phyloP scores from a whole-genome alignment of 2,797 vertebrate genomes.

The Clarias laeviceps region DNA sequence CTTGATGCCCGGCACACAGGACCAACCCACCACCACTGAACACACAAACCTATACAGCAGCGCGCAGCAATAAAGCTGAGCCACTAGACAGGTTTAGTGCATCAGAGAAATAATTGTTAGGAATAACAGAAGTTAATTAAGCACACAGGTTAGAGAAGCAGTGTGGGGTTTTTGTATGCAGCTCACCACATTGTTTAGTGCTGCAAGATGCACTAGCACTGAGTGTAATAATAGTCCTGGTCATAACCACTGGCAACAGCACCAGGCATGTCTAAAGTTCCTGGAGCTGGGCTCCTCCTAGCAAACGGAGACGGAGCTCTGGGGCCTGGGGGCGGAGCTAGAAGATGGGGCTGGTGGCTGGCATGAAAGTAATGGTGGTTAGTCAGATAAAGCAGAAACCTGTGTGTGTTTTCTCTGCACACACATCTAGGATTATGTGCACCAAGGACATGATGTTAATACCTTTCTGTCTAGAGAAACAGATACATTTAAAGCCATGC shows the following conservation, averaged over 20 bases:
- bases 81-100: slow-evolving; percentile 31
- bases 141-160: slow-evolving; percentile 63
- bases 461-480: slow-evolving; percentile 48
- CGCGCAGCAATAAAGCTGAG: not conserved
- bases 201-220: slow-evolving; percentile 63
- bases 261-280: slow-evolving; percentile 69
- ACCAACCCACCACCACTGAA: slow-evolving; percentile 51
- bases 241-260: slow-evolving; percentile 68
- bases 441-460: slow-evolving; percentile 41
- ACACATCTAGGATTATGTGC: slow-evolving; percentile 61
- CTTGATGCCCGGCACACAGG: slow-evolving; percentile 30
- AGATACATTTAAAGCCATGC: slow-evolving; percentile 72
- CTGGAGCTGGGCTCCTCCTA: slow-evolving; percentile 65
- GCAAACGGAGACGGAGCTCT: slow-evolving; percentile 68
- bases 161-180: slow-evolving; percentile 54
- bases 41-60: slow-evolving; percentile 38
- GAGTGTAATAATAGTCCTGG: slow-evolving; percentile 66
- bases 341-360: slow-evolving; percentile 57
- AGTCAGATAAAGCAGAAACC: slow-evolving; percentile 47
- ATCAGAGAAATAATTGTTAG: slow-evolving; percentile 22
- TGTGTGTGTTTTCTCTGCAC: slow-evolving; percentile 24
- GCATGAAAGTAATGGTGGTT: slow-evolving; percentile 51
- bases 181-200: slow-evolving; percentile 71
- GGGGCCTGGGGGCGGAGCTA: slow-evolving; percentile 65
- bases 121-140: slow-evolving; percentile 46